Conservation (phyloP, 1,140 invertebrate species). For the Trichonephila inaurata region DNA sequence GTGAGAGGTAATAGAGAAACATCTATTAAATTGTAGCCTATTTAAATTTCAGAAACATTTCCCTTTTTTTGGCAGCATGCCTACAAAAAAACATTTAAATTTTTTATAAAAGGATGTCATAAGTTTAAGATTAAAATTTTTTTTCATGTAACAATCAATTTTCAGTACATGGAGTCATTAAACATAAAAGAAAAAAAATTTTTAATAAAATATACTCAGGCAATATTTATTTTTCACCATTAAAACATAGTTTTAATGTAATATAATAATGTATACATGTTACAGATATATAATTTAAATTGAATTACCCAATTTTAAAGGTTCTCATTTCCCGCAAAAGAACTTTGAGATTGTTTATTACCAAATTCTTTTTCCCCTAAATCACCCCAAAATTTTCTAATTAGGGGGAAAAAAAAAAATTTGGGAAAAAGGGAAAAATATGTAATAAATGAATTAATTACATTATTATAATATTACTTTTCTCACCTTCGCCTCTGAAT, state of each 20-base stretch:
- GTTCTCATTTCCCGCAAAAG: conserved; percentile 71
- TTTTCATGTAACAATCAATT: no score
- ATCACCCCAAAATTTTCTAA: conserved; percentile 60
- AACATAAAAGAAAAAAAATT: no score
- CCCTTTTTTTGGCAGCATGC: no score
- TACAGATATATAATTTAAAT: neutral
- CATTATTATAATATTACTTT: conserved; percentile 32
- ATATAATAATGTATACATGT: no score
- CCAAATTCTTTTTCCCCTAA: conserved; percentile 20
- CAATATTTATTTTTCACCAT: neutral
- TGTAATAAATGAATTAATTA: neutral
- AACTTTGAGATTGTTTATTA: conserved; percentile 61
- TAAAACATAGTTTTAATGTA: neutral
- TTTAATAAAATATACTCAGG: no score
- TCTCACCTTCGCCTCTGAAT: conserved; percentile 81
- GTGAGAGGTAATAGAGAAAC: conserved; percentile 59
- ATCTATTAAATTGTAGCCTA: neutral
- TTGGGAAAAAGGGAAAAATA: neutral
- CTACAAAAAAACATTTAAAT: no score
- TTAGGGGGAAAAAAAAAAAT: neutral
- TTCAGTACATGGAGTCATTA: no score
- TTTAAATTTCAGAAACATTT: no score
- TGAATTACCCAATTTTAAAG: conserved; percentile 53
- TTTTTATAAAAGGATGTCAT: no score
- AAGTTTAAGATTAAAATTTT: no score